A percentile compares a stretch with the other conserved stretches of the same genome.
These are phyloP conservation scores for Vanessa cardui DNA, from an alignment of 2,888 invertebrate genomes.

Conservation along the genomic window DNA sequence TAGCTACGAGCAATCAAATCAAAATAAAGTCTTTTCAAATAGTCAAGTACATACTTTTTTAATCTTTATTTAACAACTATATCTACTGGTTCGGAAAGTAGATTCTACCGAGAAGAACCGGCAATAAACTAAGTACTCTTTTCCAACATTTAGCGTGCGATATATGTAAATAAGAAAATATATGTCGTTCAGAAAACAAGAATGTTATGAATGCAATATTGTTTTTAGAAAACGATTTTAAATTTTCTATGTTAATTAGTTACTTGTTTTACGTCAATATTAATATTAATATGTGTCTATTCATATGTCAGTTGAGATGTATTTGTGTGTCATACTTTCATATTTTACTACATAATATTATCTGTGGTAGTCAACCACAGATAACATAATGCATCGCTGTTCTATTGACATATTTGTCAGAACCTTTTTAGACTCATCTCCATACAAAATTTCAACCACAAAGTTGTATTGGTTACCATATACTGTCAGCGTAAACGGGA, in stretches of 20 bases:
- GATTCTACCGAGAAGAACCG: no score
- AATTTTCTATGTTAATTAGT: conserved; percentile 28
- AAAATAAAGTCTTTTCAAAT: no score
- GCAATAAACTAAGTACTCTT: no score
- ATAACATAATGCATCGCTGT: neutral
- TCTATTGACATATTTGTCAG: neutral
- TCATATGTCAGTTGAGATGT: conserved; percentile 20
- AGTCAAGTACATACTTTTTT: no score
- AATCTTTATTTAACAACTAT: no score
- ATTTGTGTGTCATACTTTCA: conserved; percentile 15
- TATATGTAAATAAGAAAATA: neutral
- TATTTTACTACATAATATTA: neutral
- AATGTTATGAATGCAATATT: conserved; percentile 11
- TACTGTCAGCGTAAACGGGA: no score
- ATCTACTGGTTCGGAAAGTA: no score
- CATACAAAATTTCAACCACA: no score
- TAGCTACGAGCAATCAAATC: no score
- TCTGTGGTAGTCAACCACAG: neutral
- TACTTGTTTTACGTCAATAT: conserved; percentile 17
- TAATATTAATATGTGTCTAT: conserved; percentile 29
- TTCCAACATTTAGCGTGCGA: no score
- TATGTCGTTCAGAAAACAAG: conserved; percentile 5
- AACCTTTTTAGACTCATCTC: no score
- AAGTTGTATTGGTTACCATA: no score
- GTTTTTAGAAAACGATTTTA: conserved; percentile 19